phyloP scores from a whole-genome alignment of 2,888 invertebrate genomes.

The Epinotia nisella region DNA sequence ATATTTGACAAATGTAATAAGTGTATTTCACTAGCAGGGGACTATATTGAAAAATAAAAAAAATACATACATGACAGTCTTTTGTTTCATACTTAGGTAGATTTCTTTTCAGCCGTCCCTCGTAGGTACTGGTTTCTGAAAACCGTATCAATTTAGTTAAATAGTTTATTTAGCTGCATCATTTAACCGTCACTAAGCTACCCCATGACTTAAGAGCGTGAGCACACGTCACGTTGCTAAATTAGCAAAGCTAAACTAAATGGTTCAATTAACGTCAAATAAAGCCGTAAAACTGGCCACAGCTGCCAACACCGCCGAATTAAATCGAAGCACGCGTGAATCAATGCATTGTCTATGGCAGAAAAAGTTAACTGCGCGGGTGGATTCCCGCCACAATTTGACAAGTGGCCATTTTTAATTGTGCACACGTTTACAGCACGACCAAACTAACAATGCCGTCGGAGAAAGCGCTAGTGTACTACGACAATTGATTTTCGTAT shows the following conservation, averaged over 20 bases:
- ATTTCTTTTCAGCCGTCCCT: no score
- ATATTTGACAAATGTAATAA: no score
- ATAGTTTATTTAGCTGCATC: constrained; percentile 27
- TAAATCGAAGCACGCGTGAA: constrained; percentile 40
- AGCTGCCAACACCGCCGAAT: constrained; percentile 66
- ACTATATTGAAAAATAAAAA: no score
- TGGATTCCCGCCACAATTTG: constrained; percentile 69
- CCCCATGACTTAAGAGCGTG: constrained; percentile 9
- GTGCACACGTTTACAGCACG: constrained; percentile 48
- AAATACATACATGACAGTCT: no score
- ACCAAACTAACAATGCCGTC: constrained; percentile 17
- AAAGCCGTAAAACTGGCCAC: constrained; percentile 51
- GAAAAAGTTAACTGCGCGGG: constrained; percentile 69
- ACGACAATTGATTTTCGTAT: neutral
- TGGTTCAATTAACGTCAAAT: constrained; percentile 60
- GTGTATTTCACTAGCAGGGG: no score
- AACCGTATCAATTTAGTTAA: neutral
- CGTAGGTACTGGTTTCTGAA: neutral
- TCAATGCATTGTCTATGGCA: constrained; percentile 57
- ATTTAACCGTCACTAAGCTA: constrained; percentile 7
- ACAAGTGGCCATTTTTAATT: constrained; percentile 68
- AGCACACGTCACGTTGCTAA: constrained; percentile 24
- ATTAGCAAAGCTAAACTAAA: constrained; percentile 49
- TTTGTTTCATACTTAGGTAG: no score
- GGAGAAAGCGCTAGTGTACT: constrained; percentile 4